A percentile compares a stretch with the other conserved stretches of the same genome.
These are phyloP conservation scores for Chloroceryle inda DNA, from an alignment of 2,797 vertebrate genomes.

Conservation along the genomic window DNA sequence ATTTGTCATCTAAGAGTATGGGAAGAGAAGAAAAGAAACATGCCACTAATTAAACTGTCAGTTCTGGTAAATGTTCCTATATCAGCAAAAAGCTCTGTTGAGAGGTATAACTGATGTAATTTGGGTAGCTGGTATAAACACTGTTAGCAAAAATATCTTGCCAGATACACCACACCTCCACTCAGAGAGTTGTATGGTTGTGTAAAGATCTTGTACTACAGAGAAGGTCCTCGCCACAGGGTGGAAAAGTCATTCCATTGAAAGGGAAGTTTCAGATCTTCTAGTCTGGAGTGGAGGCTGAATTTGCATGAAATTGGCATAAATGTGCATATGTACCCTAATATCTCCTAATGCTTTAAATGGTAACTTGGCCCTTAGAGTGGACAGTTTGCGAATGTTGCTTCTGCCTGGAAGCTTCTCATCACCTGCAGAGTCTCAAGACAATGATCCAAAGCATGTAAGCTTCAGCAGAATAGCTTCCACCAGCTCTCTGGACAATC, in stretches of 20 bases:
- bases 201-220: neutral
- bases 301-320: neutral
- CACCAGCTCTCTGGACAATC: neutral
- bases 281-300: neutral
- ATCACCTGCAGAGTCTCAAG: neutral
- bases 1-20: neutral
- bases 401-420: neutral
- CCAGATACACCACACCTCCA: neutral
- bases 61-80: neutral
- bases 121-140: neutral
- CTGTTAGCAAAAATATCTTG: neutral
- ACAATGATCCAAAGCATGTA: accelerated
- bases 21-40: slow-evolving; percentile 23
- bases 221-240: neutral
- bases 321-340: neutral
- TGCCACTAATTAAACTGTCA: neutral
- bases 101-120: neutral
- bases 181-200: neutral
- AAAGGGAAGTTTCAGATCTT: neutral
- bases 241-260: neutral
- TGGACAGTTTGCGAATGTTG: neutral
- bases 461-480: neutral
- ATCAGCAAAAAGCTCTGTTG: neutral
- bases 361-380: neutral
- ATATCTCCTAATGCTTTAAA: neutral